A percentile compares a stretch with the other conserved stretches of the same genome.
phyloP scores from a whole-genome alignment of 1,140 invertebrate genomes.

The Halotydeus destructor region DNA sequence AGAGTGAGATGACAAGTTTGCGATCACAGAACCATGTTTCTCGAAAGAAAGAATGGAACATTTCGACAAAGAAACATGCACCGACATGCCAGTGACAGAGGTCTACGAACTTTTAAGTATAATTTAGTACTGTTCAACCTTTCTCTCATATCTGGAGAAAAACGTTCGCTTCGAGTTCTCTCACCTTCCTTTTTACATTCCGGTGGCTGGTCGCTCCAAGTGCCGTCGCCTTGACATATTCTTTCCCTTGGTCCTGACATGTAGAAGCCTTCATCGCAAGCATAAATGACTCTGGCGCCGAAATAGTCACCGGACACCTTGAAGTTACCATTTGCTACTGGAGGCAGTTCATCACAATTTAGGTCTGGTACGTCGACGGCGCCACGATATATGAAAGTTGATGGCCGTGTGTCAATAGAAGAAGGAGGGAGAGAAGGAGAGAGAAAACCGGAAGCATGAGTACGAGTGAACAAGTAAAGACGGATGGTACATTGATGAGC shows the following conservation, averaged over 20 bases:
- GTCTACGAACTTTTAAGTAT: no score
- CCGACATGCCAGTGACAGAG: no score
- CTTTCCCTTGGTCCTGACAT: constrained; percentile 62
- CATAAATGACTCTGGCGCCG: constrained; percentile 54
- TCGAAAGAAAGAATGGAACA: no score
- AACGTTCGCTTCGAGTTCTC: constrained; percentile 17
- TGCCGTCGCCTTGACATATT: constrained; percentile 69
- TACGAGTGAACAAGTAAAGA: not conserved
- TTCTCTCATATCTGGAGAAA: not conserved
- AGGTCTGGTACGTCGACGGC: no score
- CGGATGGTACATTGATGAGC: not conserved
- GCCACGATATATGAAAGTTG: no score
- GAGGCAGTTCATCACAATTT: constrained; percentile 52
- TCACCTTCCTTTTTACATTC: constrained; percentile 68
- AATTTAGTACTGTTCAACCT: not conserved
- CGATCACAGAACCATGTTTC: no score
- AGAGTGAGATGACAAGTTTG: no score
- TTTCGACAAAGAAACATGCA: no score
- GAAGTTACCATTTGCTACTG: constrained; percentile 41
- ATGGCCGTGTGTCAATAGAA: no score
- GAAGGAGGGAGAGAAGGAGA: constrained; percentile 19
- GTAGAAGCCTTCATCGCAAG: constrained; percentile 61
- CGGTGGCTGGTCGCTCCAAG: constrained; percentile 68
- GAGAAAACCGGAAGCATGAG: not conserved
- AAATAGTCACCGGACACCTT: constrained; percentile 47